A percentile compares a stretch with the other conserved stretches of the same genome.
These are phyloP conservation scores for Rana temporaria DNA, from an alignment of 2,113 vertebrate species.

Conservation along the genomic window DNA sequence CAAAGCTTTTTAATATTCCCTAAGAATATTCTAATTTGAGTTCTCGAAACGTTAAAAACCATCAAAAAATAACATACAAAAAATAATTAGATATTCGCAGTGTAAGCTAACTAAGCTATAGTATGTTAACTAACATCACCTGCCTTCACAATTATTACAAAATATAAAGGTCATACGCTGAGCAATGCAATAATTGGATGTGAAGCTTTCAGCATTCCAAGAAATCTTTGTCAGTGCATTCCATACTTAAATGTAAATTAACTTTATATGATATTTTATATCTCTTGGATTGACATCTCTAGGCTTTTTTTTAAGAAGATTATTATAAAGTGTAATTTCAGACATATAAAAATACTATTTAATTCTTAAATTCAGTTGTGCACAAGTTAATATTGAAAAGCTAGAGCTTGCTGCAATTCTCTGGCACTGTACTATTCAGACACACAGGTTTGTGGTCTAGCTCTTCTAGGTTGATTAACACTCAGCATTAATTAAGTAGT, in stretches of 20 bases:
- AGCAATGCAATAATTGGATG: constrained; percentile 44
- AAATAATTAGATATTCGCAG: constrained; percentile 50
- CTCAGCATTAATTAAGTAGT: too few relatives aligned
- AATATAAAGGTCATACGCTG: constrained; percentile 49
- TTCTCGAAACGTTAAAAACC: neutral
- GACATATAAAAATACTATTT: too few relatives aligned
- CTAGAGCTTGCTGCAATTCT: too few relatives aligned
- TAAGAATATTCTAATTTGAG: constrained; percentile 15
- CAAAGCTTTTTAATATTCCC: neutral
- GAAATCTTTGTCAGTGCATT: constrained; percentile 49
- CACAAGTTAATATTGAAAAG: too few relatives aligned
- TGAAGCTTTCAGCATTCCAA: constrained; percentile 43
- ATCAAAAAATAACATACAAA: constrained; percentile 8
- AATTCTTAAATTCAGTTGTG: too few relatives aligned
- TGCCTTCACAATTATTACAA: constrained; percentile 49
- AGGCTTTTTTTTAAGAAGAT: too few relatives aligned
- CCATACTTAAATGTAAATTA: constrained; percentile 20
- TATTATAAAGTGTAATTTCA: too few relatives aligned
- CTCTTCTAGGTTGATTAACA: too few relatives aligned
- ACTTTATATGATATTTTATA: neutral
- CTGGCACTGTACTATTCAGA: too few relatives aligned
- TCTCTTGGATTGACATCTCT: too few relatives aligned
- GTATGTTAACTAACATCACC: constrained; percentile 42
- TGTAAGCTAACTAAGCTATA: neutral
- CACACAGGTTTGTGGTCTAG: too few relatives aligned